Evolutionary conservation across 2,888 invertebrate species (phyloP).

Genomic region (Rotaria sp.): DNA sequence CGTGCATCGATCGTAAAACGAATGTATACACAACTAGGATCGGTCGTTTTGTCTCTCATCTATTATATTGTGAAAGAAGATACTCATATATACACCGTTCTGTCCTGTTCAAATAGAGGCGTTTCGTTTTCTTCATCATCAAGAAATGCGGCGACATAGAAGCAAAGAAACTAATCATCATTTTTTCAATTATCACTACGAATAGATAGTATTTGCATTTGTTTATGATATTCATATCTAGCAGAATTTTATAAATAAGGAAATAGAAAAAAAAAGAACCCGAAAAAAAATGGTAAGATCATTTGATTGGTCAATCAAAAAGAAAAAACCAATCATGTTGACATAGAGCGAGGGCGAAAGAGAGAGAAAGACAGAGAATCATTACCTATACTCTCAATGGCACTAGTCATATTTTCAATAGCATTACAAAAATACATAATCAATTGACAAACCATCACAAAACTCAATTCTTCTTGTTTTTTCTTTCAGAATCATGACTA

Average conservation of each 20-base stretch:
- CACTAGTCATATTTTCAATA: neutral
- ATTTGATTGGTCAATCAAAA: neutral
- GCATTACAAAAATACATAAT: neutral
- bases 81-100: neutral
- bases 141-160: neutral
- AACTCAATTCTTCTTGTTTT: neutral
- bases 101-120: constrained; percentile 19
- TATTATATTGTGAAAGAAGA: constrained; percentile 7
- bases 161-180: neutral
- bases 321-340: neutral
- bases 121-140: neutral
- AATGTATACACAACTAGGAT: constrained; percentile 24
- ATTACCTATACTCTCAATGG: neutral
- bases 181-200: constrained; percentile 10
- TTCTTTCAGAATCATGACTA: neutral
- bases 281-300: neutral
- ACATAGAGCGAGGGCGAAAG: neutral
- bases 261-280: neutral
- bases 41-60: constrained; percentile 12
- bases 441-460: neutral
- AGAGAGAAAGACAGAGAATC: neutral
- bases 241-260: neutral
- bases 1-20: constrained; percentile 7
- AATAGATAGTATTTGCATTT: neutral
- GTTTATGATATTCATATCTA: neutral